Conservation (phyloP, 2,888 invertebrate genomes). For the Resseliella maxima region DNA sequence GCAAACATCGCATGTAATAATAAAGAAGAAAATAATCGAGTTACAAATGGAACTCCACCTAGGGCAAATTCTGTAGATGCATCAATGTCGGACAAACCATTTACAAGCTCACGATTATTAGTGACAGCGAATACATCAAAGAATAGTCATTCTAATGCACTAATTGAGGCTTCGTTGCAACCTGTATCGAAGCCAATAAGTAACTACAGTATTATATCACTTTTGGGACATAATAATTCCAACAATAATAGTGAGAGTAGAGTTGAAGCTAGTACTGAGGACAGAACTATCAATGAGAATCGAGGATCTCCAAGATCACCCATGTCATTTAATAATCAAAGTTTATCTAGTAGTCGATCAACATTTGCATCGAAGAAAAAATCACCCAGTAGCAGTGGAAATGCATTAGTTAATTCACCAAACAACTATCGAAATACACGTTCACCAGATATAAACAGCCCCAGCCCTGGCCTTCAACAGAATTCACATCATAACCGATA, state of each 20-base stretch:
- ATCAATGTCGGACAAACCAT: neutral
- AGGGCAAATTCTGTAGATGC: neutral
- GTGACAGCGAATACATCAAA: neutral
- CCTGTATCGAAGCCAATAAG: conserved; percentile 70
- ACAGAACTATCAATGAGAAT: conserved; percentile 61
- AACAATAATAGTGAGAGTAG: conserved; percentile 60
- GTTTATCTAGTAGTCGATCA: conserved; percentile 13
- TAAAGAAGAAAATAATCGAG: conserved; percentile 30
- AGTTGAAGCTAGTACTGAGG: conserved; percentile 59
- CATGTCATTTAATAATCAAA: conserved; percentile 62
- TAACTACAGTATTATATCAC: conserved; percentile 87
- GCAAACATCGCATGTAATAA: neutral
- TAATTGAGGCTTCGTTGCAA: conserved; percentile 55
- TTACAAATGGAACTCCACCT: conserved; percentile 12
- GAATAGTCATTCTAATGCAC: conserved; percentile 54
- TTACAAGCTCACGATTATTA: neutral
- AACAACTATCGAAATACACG: conserved; percentile 57
- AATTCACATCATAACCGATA: conserved; percentile 58
- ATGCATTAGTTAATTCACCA: conserved; percentile 56
- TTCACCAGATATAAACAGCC: conserved; percentile 59
- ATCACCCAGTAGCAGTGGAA: conserved; percentile 49
- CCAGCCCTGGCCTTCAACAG: conserved; percentile 59
- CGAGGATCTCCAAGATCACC: conserved; percentile 67
- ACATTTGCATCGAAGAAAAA: conserved; percentile 57
- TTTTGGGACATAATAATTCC: conserved; percentile 70